Evolutionary conservation across 2,888 invertebrate genomes (phyloP).

Genomic region (Drosophila nigricruria): DNA sequence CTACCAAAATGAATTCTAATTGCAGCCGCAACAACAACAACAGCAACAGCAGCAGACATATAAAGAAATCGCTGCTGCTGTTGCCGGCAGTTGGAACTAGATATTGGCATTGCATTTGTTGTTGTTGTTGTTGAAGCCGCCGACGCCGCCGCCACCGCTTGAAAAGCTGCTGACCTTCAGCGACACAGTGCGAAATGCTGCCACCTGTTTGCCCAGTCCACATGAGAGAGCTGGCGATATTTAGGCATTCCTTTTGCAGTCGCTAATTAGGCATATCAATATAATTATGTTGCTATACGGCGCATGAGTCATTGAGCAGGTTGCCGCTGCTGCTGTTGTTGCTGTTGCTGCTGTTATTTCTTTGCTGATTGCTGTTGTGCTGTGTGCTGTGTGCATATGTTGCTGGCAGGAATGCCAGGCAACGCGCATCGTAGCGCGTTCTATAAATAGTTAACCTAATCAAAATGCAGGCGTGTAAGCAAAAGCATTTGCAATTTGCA

Average conservation of each 20-base stretch:
- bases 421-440: conserved; percentile 51
- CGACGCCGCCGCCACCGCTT: conserved; percentile 6
- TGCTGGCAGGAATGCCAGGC: conserved; percentile 65
- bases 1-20: conserved; percentile 37
- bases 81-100: conserved; percentile 31
- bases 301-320: conserved; percentile 54
- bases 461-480: conserved; percentile 79
- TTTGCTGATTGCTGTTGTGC: conserved; percentile 36
- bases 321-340: conserved; percentile 32
- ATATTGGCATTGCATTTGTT: conserved; percentile 15
- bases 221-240: conserved; percentile 18
- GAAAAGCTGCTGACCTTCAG: conserved; percentile 77
- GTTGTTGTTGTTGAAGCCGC: not conserved
- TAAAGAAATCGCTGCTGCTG: conserved; percentile 16
- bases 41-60: conserved; percentile 1
- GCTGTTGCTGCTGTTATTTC: conserved; percentile 16
- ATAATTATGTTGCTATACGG: conserved; percentile 52
- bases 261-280: conserved; percentile 74
- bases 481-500: conserved; percentile 74
- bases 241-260: conserved; percentile 37
- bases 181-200: conserved; percentile 30
- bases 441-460: conserved; percentile 80
- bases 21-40: conserved; percentile 13
- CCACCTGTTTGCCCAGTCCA: conserved; percentile 68
- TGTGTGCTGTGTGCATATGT: conserved; percentile 33